Evolutionary conservation across 2,888 invertebrate species (phyloP).

Genomic region (Hydriomena furcata): DNA sequence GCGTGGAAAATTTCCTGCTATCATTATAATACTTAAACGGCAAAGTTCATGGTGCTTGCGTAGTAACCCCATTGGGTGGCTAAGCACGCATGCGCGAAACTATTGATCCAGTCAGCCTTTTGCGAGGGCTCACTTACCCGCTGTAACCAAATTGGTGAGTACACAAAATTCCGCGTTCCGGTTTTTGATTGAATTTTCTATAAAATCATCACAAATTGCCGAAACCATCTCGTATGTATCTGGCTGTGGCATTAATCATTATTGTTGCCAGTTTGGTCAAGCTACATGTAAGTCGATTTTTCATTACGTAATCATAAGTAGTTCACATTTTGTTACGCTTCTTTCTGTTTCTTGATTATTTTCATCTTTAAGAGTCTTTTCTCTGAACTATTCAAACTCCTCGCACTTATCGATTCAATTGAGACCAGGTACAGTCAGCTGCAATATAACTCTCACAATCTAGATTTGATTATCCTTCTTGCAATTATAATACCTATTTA

Average conservation of each 20-base stretch:
- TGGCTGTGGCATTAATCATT: constrained; percentile 77
- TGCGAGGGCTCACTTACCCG: constrained; percentile 56
- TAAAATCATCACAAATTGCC: constrained; percentile 36
- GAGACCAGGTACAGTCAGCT: too few species aligned
- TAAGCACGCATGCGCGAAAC: constrained; percentile 57
- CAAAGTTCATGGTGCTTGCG: constrained; percentile 38
- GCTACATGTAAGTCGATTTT: constrained; percentile 69
- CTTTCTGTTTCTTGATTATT: background rate
- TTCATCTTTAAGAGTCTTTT: too few species aligned
- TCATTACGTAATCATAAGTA: constrained; percentile 21
- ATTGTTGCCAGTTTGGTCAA: constrained; percentile 77
- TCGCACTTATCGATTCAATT: too few species aligned
- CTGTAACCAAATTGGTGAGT: constrained; percentile 68
- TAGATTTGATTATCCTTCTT: too few species aligned
- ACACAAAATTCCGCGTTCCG: constrained; percentile 57
- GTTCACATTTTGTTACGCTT: background rate
- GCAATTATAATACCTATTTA: too few species aligned
- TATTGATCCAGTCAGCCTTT: constrained; percentile 53
- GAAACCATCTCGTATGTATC: constrained; percentile 65
- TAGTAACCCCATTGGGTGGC: constrained; percentile 34
- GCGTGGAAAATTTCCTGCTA: constrained; percentile 10
- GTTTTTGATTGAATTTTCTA: constrained; percentile 22
- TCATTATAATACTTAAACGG: constrained; percentile 12
- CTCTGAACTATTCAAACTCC: too few species aligned
- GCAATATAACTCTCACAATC: too few species aligned